phyloP scores from a whole-genome alignment of 2,797 vertebrate species.

The Acanthis flammea region DNA sequence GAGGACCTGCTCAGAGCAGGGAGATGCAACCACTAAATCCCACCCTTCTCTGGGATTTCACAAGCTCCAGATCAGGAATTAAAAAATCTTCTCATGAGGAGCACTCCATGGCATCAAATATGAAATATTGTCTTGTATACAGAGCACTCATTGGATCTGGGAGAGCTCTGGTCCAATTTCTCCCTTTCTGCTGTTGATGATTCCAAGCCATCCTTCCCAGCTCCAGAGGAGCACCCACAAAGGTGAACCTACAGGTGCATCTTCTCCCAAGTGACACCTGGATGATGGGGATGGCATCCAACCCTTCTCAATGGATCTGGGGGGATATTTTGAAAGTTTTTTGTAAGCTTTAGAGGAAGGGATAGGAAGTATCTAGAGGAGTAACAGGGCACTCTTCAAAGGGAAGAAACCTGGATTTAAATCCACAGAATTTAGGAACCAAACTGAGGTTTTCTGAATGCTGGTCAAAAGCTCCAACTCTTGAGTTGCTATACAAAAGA shows the following conservation, averaged over 20 bases:
- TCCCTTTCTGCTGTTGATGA: neutral
- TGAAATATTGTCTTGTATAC: accelerated
- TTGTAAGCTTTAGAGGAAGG: neutral
- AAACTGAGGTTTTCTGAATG: neutral
- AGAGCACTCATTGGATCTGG: neutral
- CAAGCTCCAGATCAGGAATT: neutral
- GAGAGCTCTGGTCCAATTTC: neutral
- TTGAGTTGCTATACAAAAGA: neutral
- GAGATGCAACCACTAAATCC: neutral
- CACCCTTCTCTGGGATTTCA: neutral
- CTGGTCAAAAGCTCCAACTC: neutral
- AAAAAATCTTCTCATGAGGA: neutral
- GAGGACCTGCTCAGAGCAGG: neutral
- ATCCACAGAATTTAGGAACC: neutral
- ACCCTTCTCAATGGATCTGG: neutral
- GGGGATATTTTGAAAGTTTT: accelerated
- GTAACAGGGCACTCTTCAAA: neutral
- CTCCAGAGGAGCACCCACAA: neutral
- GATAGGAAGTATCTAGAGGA: neutral
- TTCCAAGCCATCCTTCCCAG: neutral
- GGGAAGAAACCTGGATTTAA: neutral
- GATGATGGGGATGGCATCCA: neutral
- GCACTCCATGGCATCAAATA: neutral
- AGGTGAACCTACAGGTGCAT: neutral
- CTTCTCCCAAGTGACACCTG: neutral